Conservation (phyloP, 2,888 invertebrate genomes). For the Catotricha subobsoleta region DNA sequence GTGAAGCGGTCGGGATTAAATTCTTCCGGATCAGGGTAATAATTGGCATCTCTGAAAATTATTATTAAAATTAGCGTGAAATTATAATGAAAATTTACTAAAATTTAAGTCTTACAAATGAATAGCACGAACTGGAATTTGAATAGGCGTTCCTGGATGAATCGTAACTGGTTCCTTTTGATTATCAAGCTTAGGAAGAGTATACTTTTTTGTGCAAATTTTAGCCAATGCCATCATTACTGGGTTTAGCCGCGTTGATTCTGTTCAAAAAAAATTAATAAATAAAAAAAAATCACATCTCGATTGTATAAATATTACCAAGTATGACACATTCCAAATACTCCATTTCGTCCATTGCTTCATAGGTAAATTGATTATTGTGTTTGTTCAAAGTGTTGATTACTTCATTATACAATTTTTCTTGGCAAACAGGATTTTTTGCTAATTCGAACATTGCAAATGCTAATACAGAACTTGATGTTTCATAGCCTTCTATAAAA, state of each 20-base stretch:
- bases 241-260: slow-evolving; percentile 17
- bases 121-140: slow-evolving; percentile 20
- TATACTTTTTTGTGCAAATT: slow-evolving; percentile 10
- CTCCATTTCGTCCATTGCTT: slow-evolving; percentile 35
- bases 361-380: slow-evolving; percentile 33
- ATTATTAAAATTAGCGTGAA: neutral
- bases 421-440: slow-evolving; percentile 33
- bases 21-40: slow-evolving; percentile 24
- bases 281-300: too few species aligned
- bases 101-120: slow-evolving; percentile 15
- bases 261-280: too few species aligned
- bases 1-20: slow-evolving; percentile 28
- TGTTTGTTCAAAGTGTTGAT: slow-evolving; percentile 26
- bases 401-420: slow-evolving; percentile 32
- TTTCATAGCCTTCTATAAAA: slow-evolving; percentile 7
- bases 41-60: slow-evolving; percentile 17
- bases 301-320: too few species aligned
- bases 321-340: slow-evolving; percentile 36
- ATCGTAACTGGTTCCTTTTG: slow-evolving; percentile 12
- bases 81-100: neutral
- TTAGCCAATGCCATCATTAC: slow-evolving; percentile 12
- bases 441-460: slow-evolving; percentile 22
- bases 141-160: slow-evolving; percentile 19
- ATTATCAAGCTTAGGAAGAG: slow-evolving; percentile 1
- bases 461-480: slow-evolving; percentile 1